Evolutionary conservation across 1,140 invertebrate genomes (phyloP).

Genomic region (Drosophila arawakana): DNA sequence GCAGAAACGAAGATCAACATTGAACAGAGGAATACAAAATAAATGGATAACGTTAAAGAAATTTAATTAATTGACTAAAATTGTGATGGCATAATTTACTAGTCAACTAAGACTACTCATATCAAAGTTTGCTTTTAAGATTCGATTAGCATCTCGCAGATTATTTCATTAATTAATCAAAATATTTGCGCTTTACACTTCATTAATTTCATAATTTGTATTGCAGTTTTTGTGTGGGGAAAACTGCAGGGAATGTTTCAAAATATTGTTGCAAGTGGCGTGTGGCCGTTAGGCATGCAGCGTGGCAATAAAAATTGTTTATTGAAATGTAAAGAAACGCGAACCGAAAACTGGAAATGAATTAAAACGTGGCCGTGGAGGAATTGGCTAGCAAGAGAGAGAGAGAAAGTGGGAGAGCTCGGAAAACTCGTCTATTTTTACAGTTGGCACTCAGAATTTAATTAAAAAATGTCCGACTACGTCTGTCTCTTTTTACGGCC

Average conservation of each 20-base stretch:
- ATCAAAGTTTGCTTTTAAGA: no score
- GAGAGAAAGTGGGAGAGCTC: not conserved
- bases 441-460: constrained; percentile 43
- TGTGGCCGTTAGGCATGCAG: constrained; percentile 7
- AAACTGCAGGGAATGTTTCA: constrained; percentile 8
- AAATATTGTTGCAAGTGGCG: constrained; percentile 39
- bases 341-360: not conserved
- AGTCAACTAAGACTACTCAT: no score
- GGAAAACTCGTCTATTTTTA: constrained; percentile 39
- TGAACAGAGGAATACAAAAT: no score
- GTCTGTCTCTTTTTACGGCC: not conserved
- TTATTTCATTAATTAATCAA: no score
- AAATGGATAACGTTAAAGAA: no score
- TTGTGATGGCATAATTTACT: no score
- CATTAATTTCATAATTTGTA: not conserved
- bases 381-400: not conserved
- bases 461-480: constrained; percentile 36
- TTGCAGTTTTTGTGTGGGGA: constrained; percentile 1
- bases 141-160: no score
- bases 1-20: no score
- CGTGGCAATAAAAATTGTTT: constrained; percentile 51
- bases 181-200: not conserved
- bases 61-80: no score
- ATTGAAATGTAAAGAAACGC: constrained; percentile 47
- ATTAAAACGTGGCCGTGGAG: constrained; percentile 1